Evolutionary conservation across 1,140 invertebrate genomes (phyloP), one percentile per base, ranked within the genome.

Genomic region (Magallana ariakensis): DNA sequence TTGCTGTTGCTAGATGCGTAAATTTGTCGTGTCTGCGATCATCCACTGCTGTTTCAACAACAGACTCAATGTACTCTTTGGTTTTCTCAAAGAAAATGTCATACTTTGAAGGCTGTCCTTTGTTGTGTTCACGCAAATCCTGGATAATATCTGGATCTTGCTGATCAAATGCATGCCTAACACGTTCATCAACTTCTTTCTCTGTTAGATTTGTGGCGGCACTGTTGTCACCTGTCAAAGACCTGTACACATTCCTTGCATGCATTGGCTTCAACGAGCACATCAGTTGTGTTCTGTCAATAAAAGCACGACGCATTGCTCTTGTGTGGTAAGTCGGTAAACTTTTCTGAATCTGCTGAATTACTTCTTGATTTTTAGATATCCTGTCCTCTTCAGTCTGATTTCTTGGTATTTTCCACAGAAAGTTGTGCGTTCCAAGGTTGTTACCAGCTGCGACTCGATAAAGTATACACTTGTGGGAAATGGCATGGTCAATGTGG

Each of bases 31-130:
- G 16, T 15, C 7, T 53, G 56, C 66, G 84, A 2, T 85, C 58
- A 22, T 84, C 84, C 16, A 85, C 84, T 15, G 84, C 84, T 19
- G 26, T 7, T 83, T 83, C 82, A 13, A 83, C 60, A 16, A 16
- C 19, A 16, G 15, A 15, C 19, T 15, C 15, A 62, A 62, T 62
- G 19, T 62, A 5, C 15, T 58, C 58, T 58, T 54, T 16, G 22
- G 7, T n/a, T 82, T 82, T 6, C 11, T 58, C 15, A 13, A 84
- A 56, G 46, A 84, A 84, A 15, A 33, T 57, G 16, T 6, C 53
- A 75, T 85, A 85, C n/a, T 85, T 75, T 75, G 62, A 58, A n/a
- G 84, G 84, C 19, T 75, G 62, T 11, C 84, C 84, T 9, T n/a
- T 16, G 46, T 85, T 70, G 16, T 70, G 62, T 13, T 60, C 13